Percentiles rank a stretch among this genome's conserved stretches.
Conservation (phyloP, 2,888 invertebrate genomes). For the Tortricodes alternella region DNA sequence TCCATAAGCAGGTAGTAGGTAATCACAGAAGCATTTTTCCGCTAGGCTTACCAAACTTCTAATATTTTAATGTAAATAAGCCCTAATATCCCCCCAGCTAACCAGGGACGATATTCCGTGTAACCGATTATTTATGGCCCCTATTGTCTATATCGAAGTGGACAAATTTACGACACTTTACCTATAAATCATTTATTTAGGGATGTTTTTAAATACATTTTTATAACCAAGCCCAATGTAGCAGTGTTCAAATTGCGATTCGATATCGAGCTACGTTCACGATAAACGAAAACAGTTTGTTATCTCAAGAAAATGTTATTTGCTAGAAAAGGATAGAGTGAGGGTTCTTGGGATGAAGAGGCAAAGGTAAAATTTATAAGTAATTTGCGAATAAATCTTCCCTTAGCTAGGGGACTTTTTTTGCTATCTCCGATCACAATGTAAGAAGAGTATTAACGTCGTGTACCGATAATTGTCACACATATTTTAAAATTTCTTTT, state of each 20-base stretch:
- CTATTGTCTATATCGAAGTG: conserved; percentile 69
- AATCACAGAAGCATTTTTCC: neutral
- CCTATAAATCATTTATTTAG: conserved; percentile 74
- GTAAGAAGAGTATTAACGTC: conserved; percentile 80
- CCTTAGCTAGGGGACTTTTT: conserved; percentile 66
- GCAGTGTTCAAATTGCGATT: conserved; percentile 3
- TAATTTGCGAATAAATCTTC: conserved; percentile 82
- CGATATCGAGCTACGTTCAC: neutral
- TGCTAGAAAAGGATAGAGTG: conserved; percentile 1
- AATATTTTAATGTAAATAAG: conserved; percentile 25
- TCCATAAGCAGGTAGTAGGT: too few relatives aligned
- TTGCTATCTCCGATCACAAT: conserved; percentile 62
- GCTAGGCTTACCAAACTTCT: conserved; percentile 2
- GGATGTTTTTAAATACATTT: conserved; percentile 82
- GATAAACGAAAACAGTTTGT: neutral
- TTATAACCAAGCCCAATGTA: conserved; percentile 77
- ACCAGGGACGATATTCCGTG: conserved; percentile 30
- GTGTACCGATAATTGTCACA: conserved; percentile 83
- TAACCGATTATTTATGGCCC: conserved; percentile 64
- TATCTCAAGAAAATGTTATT: conserved; percentile 6
- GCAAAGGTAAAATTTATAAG: conserved; percentile 74
- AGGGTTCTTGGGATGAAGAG: neutral
- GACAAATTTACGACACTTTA: conserved; percentile 79
- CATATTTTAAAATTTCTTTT: conserved; percentile 77
- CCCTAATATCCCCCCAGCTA: conserved; percentile 30